A percentile compares a stretch with the other conserved stretches of the same genome.
Evolutionary conservation across 2,888 invertebrate genomes (phyloP).

Genomic region (Eugnorisma glareosa): DNA sequence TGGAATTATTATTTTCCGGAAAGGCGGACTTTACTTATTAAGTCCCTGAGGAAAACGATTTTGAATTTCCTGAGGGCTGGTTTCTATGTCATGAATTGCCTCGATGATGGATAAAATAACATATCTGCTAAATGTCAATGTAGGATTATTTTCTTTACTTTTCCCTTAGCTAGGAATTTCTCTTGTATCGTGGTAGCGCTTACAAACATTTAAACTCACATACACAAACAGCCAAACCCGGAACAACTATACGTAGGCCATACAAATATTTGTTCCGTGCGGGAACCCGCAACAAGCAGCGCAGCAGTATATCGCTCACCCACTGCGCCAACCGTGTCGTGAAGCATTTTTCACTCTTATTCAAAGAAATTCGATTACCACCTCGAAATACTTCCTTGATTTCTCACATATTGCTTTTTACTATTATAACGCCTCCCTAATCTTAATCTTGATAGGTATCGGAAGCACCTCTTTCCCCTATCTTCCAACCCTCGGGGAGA

Average conservation of each 20-base stretch:
- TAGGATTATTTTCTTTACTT: too few species aligned
- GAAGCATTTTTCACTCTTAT: not conserved
- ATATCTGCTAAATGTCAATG: too few species aligned
- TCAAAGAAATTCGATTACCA: not conserved
- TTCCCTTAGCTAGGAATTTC: too few species aligned
- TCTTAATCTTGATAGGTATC: constrained; percentile 66
- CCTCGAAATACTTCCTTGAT: constrained; percentile 1
- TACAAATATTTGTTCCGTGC: too few species aligned
- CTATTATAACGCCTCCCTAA: constrained; percentile 67
- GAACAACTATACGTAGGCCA: too few species aligned
- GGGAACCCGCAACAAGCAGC: too few species aligned
- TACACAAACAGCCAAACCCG: too few species aligned
- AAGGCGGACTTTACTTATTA: not conserved
- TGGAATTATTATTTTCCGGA: constrained; percentile 23
- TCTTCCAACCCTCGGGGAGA: constrained; percentile 64
- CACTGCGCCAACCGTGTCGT: too few species aligned
- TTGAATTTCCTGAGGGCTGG: constrained; percentile 12
- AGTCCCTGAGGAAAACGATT: constrained; percentile 12
- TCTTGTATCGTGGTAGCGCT: too few species aligned
- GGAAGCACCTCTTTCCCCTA: constrained; percentile 58
- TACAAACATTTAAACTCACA: too few species aligned
- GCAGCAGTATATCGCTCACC: too few species aligned
- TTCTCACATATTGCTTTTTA: constrained; percentile 26
- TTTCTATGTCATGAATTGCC: not conserved
- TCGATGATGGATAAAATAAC: too few species aligned